Base-by-base conservation (phyloP, 2,797 vertebrate genomes). In the Mus minutoides region DNA sequence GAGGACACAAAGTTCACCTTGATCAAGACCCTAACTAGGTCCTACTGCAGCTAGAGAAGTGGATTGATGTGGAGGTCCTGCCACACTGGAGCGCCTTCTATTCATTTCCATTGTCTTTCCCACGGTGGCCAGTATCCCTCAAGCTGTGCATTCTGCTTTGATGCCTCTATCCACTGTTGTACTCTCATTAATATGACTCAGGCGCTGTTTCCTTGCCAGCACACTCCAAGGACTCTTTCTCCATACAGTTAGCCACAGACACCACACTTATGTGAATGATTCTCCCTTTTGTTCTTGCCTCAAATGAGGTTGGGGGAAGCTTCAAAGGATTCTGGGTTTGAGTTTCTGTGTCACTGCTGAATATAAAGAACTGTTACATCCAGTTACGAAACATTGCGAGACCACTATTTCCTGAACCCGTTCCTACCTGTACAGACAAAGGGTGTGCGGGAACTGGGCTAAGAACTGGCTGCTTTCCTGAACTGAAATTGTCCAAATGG, bases 341-440 rank as follows among this genome's bases (percentile, higher is more conserved):
- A 56, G 26, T 94, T 91, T 89, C 31, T 80, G 2, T 69, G 94
- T 85, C 78, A 60, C 24, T 6, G 37, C 52, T 37, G 29, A 43
- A 73, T 75, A 78, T n/a, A 92, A 84, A 92, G 87, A 89, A 62
- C 60, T 84, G 52, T 67, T 95, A 71, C 16, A 73, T 54, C 54
- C 34, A 88, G 43, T 95, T 94, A 87, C 12, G 22, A 87, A 86
- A 94, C 76, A 91, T 62, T 94, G 83, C 46, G 64, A 92, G 79
- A n/a, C 62, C 79, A 21, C 6, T 79, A 75, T 84, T 83, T 95
- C 90, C 85, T 93, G 95, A 94, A 96, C 87, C 73, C 49, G 56
- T 37, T 91, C 89, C 60, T 94, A 88, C 76, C 69, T 92, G 92
- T 92, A 76, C 88, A 94, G 76, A 95, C 60, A 90, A 95, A 93